Percentiles rank a stretch among this genome's conserved stretches.
Evolutionary conservation across 2,797 vertebrate genomes (phyloP).

Genomic region (Sebastes variabilis): DNA sequence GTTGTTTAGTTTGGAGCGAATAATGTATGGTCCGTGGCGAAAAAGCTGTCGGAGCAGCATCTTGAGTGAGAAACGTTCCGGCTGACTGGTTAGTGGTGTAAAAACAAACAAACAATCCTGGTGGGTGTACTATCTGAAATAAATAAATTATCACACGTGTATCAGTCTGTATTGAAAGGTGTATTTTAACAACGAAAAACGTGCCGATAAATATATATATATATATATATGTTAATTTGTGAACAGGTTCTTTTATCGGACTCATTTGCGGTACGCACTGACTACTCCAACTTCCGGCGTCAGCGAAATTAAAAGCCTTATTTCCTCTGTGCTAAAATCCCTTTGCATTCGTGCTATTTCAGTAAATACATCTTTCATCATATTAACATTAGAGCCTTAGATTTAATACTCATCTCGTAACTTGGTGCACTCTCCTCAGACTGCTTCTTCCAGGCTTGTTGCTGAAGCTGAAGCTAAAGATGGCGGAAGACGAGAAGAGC

Average conservation of each 20-base stretch:
- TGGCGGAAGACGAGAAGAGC: conserved; percentile 82
- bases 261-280: conserved; percentile 52
- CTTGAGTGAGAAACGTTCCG: conserved; percentile 33
- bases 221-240: neutral
- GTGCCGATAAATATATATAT: too few species aligned
- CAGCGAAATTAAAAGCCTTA: conserved; percentile 33
- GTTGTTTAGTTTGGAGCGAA: neutral
- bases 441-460: neutral
- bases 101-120: accelerated
- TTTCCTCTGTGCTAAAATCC: neutral
- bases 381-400: accelerated
- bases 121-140: accelerated
- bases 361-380: accelerated
- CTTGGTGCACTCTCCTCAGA: neutral
- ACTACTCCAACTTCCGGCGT: conserved; percentile 54
- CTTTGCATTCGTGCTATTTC: neutral
- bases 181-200: neutral
- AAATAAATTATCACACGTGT: accelerated
- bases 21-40: conserved; percentile 5
- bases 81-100: accelerated
- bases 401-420: neutral
- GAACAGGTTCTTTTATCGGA: conserved; percentile 20
- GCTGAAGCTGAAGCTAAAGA: conserved; percentile 57
- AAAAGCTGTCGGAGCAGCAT: conserved; percentile 1
- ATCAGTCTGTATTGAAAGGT: accelerated